Percentiles rank a stretch among this genome's conserved stretches.
phyloP scores from a whole-genome alignment of 2,797 vertebrate species.

The Brotula barbata region DNA sequence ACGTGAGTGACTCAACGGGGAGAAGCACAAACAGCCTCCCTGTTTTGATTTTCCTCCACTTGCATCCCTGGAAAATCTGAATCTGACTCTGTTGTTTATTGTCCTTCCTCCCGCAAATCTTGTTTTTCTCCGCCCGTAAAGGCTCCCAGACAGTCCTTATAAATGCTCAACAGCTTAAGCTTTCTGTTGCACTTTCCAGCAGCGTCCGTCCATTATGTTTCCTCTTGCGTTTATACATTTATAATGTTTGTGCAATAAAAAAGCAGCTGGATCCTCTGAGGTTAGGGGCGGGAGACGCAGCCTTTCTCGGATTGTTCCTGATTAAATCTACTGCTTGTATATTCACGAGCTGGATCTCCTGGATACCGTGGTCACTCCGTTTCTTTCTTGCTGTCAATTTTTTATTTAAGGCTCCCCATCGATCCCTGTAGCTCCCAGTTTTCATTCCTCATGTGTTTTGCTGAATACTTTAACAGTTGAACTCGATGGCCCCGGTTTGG shows the following conservation, averaged over 20 bases:
- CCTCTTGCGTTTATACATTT: conserved; percentile 44
- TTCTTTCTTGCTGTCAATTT: neutral
- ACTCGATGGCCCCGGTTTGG: conserved; percentile 10
- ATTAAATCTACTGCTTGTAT: conserved; percentile 6
- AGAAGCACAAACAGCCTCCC: conserved; percentile 18
- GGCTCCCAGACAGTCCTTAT: conserved; percentile 65
- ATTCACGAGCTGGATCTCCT: conserved; percentile 17
- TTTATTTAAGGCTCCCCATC: neutral
- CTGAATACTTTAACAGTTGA: conserved; percentile 11
- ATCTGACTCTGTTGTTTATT: conserved; percentile 56
- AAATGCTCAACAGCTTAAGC: conserved; percentile 73
- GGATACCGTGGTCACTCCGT: conserved; percentile 6
- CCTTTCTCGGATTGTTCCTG: conserved; percentile 21
- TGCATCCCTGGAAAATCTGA: conserved; percentile 67
- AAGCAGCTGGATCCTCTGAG: conserved; percentile 24
- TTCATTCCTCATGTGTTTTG: conserved; percentile 4
- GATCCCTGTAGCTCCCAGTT: neutral
- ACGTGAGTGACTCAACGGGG: conserved; percentile 28
- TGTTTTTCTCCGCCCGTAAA: conserved; percentile 66
- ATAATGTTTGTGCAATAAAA: conserved; percentile 36
- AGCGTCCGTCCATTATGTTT: conserved; percentile 31
- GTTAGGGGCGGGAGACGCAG: conserved; percentile 15
- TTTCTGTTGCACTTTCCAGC: conserved; percentile 57
- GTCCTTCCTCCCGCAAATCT: conserved; percentile 51
- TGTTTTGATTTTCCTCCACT: conserved; percentile 20